Base-by-base conservation (phyloP, 2,113 vertebrate genomes). In the Vulpes vulpes region DNA sequence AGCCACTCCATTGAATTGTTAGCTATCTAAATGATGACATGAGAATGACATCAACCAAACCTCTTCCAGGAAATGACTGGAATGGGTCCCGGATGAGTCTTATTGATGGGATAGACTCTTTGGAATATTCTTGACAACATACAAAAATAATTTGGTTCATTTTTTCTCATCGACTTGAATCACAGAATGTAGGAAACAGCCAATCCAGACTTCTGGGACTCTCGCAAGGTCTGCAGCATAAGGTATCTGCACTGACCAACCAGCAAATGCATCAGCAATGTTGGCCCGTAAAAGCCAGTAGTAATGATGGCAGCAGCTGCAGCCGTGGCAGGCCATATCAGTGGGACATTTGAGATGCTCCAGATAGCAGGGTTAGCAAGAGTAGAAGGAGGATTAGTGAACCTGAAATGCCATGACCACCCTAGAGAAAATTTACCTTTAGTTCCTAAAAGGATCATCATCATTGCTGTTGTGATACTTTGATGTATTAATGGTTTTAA, bases 361-460 rank as follows among this genome's bases (percentile, higher is more conserved):
- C 86, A 73, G 55, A 79, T 20, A 92, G n/a, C 67, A 85, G 32
- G 17, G 6, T 16, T 22, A 69, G 2, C 53, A 57, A 67, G 16
- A 89, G 27, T 14, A 23, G 20, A 59, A 19, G 30, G 60, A 76
- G 80, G 89, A 87, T 89, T 92, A 73, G 11, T 27, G 83, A 95
- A 76, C 55, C 65, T 80, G 55, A 84, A 84, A 92, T 80, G 87
- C 76, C 81, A 35, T 7, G n/a, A 12, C 53, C 53, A 35, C 76
- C 15, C 8, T 2, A 35, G 32, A 27, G 65, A 92, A 93, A 79
- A 62, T 88, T 60, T 95, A 83, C 93, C 87, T 94, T 94, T n/a
- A 59, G n/a, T 79, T 93, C 65, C 23, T n/a, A 57, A 94, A 73
- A 62, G n/a, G 14, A 60, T 74, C n/a, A 16, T 73, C 51, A 55